Evolutionary conservation across 1,140 invertebrate genomes (phyloP), one percentile per base, ranked within the genome.

Genomic region (Helicoverpa armigera): DNA sequence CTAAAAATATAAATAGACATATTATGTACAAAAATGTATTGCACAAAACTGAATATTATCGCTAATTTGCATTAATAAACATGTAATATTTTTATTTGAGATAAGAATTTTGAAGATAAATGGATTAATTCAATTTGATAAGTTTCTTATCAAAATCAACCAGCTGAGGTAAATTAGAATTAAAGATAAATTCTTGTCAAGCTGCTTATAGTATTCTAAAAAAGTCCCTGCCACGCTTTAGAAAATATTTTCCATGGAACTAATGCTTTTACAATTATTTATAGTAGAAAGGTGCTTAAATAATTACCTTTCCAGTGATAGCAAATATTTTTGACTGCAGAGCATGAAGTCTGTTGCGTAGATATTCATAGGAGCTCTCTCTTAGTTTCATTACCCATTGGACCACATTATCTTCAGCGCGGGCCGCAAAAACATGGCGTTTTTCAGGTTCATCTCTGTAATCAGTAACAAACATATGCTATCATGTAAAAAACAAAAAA

Each of bases 361-460:
- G 95, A 83, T 96, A 95, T 90, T 96, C 96, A 88, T 97, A 97
- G 53, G 96, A 96, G 70, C 96, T 96, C 85, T 96, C 92, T 77
- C 95, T 95, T 35, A 97, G 85, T 12, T 95, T 96, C 50, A 90
- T 90, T 9, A 97, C 95, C 97, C 96, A 97, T 63, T 96, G 94
- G 23, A 96, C 94, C 2, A 96, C 96, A 88, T 96, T 95, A 53
- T 94, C 91, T 87, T 97, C 96, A 35, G 96, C 96, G 73, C 96
- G 94, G n/a, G 96, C 96, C 67, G 96, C 96, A 81, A 97, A 95
- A 29, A 97, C 87, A 87, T 97, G 96, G 16, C 96, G 94, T 84
- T 96, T 97, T 43, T 97, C 96, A 23, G 96, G 96, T 85, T 97
- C 96, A 93, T 97, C 96, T 83, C 96, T 95, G 90, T 95, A 91